Conservation (phyloP, 1,140 invertebrate genomes). For the Pristionchus pacificus region DNA sequence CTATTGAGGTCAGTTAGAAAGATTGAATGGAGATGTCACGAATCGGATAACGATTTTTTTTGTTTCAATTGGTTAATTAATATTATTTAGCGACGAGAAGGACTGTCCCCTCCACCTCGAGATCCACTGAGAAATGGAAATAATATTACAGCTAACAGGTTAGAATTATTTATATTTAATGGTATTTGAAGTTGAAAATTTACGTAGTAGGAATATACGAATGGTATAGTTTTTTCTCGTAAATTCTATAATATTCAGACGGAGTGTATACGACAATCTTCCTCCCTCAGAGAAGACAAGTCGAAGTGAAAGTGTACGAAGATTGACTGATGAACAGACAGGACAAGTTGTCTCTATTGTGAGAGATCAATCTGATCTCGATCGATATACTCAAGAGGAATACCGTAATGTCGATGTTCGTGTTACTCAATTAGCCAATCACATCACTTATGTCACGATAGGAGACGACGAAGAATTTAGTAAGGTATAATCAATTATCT, state of each 20-base stretch:
- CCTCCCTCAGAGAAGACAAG: too few species aligned
- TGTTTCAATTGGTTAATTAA: neutral
- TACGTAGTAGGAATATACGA: too few species aligned
- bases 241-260: neutral
- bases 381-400: neutral
- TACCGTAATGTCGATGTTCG: neutral
- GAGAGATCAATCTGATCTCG: neutral
- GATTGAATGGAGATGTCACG: neutral
- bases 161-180: too few species aligned
- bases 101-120: too few species aligned
- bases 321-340: neutral
- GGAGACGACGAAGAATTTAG: neutral
- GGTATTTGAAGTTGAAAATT: too few species aligned
- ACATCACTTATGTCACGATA: neutral
- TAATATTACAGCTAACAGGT: too few species aligned
- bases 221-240: too few species aligned
- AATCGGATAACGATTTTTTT: neutral
- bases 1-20: neutral
- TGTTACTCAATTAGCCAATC: neutral
- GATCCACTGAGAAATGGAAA: too few species aligned
- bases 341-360: neutral
- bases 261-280: neutral
- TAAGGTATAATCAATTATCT: too few species aligned
- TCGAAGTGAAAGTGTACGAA: neutral
- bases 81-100: conserved; percentile 24